phyloP scores from a whole-genome alignment of 37 sponge, comb jelly and placozoan species.

The Ephydatia muelleri region DNA sequence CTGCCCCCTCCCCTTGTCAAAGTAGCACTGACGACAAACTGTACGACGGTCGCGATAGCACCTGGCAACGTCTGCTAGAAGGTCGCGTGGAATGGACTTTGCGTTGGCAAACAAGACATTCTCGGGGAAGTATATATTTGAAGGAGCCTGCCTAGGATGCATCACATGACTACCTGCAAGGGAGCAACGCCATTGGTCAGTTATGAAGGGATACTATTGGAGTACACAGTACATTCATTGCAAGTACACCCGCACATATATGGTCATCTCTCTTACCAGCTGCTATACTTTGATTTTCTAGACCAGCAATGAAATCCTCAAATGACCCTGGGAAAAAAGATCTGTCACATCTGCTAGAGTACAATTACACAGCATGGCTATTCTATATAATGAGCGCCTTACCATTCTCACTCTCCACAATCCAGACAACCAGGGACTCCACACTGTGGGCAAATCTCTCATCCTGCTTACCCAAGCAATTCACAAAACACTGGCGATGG shows the following conservation, averaged over 20 bases:
- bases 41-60: conserved; percentile 21
- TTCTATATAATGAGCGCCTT: background rate
- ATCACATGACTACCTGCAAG: background rate
- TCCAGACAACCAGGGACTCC: conserved; percentile 73
- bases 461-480: conserved; percentile 31
- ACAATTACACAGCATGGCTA: background rate
- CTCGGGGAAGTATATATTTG: conserved; percentile 14
- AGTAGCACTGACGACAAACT: conserved; percentile 64
- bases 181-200: background rate
- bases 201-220: background rate
- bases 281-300: background rate
- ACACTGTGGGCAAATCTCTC: conserved; percentile 63
- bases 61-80: conserved; percentile 41
- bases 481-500: conserved; percentile 61
- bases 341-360: no score
- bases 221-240: background rate
- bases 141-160: background rate
- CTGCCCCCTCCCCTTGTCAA: conserved; percentile 6
- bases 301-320: conserved; percentile 16
- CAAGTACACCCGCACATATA: background rate
- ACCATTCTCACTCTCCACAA: conserved; percentile 69
- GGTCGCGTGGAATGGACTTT: conserved; percentile 24
- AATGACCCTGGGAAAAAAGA: conserved; percentile 8
- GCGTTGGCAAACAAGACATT: conserved; percentile 1
- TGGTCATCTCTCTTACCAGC: background rate